Percentiles rank a stretch among this genome's conserved stretches.
phyloP scores from a whole-genome alignment of 2,888 invertebrate genomes.

The Pristionchus japonicus region DNA sequence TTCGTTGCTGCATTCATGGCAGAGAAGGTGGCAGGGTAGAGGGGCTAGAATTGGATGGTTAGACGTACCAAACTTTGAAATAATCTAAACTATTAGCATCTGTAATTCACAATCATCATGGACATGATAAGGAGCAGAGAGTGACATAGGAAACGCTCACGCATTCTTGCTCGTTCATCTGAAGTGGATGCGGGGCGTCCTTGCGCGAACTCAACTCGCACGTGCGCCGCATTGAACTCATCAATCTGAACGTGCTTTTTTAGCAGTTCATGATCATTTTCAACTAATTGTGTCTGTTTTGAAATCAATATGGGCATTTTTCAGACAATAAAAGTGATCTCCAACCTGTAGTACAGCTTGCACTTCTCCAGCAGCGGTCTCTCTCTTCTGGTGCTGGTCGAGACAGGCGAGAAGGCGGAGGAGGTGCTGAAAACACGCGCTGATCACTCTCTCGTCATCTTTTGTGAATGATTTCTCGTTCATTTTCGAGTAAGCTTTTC shows the following conservation, averaged over 20 bases:
- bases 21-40: not conserved
- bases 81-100: no score
- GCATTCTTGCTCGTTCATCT: not conserved
- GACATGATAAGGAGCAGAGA: no score
- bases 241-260: not conserved
- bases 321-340: not conserved
- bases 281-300: not conserved
- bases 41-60: not conserved
- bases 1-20: not conserved
- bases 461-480: no score
- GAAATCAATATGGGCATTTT: not conserved
- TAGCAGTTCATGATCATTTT: not conserved
- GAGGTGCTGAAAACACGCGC: not conserved
- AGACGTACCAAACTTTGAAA: not conserved
- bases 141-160: no score
- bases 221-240: not conserved
- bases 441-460: no score
- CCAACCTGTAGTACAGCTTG: not conserved
- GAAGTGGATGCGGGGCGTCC: not conserved
- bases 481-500: no score
- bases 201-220: not conserved
- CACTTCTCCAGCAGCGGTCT: not conserved
- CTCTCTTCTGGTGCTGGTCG: not conserved
- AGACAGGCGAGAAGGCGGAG: not conserved
- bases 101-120: no score